phyloP scores from a whole-genome alignment of 2,113 vertebrate genomes.

The Elephas maximus region DNA sequence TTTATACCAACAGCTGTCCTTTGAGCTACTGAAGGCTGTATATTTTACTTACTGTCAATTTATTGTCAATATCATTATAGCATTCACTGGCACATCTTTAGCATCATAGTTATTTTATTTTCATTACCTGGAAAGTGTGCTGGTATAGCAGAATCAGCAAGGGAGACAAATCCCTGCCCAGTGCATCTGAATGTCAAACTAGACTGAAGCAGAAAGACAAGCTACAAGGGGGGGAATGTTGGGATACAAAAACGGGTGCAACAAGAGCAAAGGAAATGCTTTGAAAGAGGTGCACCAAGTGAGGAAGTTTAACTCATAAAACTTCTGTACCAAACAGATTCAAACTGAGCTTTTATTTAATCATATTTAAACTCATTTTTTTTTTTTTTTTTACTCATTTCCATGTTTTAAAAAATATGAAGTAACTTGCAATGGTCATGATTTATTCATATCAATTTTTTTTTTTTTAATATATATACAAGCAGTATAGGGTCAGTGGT shows the following conservation, averaged over 20 bases:
- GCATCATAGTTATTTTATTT: not conserved
- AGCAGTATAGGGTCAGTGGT: not conserved
- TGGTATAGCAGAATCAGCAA: not conserved
- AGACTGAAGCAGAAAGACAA: not conserved
- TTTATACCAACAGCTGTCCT: not conserved
- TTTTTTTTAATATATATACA: not conserved
- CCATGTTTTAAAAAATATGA: constrained; percentile 7
- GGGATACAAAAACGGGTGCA: not conserved
- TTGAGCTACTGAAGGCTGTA: not conserved
- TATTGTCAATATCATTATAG: not conserved
- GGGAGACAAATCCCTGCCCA: not conserved
- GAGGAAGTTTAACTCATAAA: not conserved
- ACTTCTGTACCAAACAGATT: not conserved
- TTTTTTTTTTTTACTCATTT: not conserved
- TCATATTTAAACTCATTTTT: not conserved
- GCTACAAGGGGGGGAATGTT: not conserved
- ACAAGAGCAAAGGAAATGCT: not conserved
- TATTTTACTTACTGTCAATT: not conserved
- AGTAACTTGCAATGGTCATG: not conserved
- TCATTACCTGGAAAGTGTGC: not conserved
- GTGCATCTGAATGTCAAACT: not conserved
- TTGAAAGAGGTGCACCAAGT: not conserved
- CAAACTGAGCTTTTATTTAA: not conserved
- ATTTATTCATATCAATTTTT: not conserved
- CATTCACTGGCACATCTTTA: constrained; percentile 13